A percentile compares a stretch with the other conserved stretches of the same genome.
These are phyloP conservation scores for Drosophila jambulina DNA, from an alignment of 1,140 invertebrate species.

Conservation along the genomic window DNA sequence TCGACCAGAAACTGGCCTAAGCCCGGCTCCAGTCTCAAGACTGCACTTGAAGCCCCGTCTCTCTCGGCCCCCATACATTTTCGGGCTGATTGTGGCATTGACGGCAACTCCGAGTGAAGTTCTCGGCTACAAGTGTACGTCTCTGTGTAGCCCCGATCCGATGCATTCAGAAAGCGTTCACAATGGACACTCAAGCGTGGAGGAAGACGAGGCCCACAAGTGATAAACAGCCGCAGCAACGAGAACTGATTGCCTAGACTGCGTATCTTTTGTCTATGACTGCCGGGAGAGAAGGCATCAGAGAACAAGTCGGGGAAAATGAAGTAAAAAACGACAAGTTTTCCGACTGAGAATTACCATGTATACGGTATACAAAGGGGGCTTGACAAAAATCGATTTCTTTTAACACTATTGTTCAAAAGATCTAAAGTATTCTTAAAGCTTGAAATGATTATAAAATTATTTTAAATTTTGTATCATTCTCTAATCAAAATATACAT, in stretches of 20 bases:
- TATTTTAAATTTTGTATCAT: too few relatives aligned
- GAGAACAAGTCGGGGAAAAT: constrained; percentile 66
- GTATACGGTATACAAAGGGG: too few relatives aligned
- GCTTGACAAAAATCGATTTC: too few relatives aligned
- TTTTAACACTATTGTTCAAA: too few relatives aligned
- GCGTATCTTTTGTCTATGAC: constrained; percentile 43
- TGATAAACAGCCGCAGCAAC: constrained; percentile 61
- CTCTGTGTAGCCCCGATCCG: constrained; percentile 16
- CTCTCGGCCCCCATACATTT: constrained; percentile 27
- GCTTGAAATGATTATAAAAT: too few relatives aligned
- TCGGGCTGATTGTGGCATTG: constrained; percentile 73
- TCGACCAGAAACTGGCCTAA: constrained; percentile 28
- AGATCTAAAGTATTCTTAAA: too few relatives aligned
- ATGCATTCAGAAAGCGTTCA: constrained; percentile 57
- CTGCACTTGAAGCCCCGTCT: constrained; percentile 44
- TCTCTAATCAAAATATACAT: too few relatives aligned
- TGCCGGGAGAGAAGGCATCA: constrained; percentile 29
- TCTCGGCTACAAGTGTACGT: constrained; percentile 33
- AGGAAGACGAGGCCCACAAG: constrained; percentile 54
- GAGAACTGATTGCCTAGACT: constrained; percentile 66
- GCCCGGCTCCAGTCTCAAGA: constrained; percentile 27
- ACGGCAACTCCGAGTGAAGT: constrained; percentile 59
- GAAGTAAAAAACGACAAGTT: constrained; percentile 36
- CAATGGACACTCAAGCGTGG: constrained; percentile 61
- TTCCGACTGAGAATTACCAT: constrained; percentile 16